Evolutionary conservation across 2,888 invertebrate genomes (phyloP).

Genomic region (Ophonus ardosiacus): DNA sequence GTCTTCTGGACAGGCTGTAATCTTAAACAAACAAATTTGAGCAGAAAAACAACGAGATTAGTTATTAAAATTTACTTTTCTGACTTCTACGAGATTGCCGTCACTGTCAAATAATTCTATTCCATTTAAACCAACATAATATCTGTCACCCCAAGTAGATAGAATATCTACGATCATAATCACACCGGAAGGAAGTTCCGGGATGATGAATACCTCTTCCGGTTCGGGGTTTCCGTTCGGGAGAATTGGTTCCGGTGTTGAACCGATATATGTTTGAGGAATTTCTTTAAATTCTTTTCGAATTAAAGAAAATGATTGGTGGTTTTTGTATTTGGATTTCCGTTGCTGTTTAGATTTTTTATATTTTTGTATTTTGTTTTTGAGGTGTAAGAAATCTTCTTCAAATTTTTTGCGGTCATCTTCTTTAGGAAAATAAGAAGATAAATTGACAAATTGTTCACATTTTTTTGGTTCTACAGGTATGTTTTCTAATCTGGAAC

Average conservation of each 20-base stretch:
- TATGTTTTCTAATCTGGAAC: constrained; percentile 40
- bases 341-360: constrained; percentile 46
- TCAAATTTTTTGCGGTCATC: constrained; percentile 31
- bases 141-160: constrained; percentile 88
- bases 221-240: constrained; percentile 71
- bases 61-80: constrained; percentile 77
- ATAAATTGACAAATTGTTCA: not conserved
- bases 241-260: not conserved
- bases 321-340: constrained; percentile 46
- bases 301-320: constrained; percentile 24
- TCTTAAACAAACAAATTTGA: constrained; percentile 72
- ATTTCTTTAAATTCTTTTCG: constrained; percentile 24
- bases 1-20: constrained; percentile 78
- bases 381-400: constrained; percentile 39
- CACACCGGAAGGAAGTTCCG: constrained; percentile 85
- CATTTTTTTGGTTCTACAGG: not conserved
- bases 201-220: constrained; percentile 80
- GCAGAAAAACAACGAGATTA: constrained; percentile 18
- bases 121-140: constrained; percentile 88
- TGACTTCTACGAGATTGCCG: constrained; percentile 80
- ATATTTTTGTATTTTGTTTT: constrained; percentile 54
- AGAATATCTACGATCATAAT: constrained; percentile 83
- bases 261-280: constrained; percentile 4
- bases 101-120: constrained; percentile 84
- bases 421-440: not conserved